Conservation (phyloP, 2,888 invertebrate species). For the Lasioglossum figueresi region DNA sequence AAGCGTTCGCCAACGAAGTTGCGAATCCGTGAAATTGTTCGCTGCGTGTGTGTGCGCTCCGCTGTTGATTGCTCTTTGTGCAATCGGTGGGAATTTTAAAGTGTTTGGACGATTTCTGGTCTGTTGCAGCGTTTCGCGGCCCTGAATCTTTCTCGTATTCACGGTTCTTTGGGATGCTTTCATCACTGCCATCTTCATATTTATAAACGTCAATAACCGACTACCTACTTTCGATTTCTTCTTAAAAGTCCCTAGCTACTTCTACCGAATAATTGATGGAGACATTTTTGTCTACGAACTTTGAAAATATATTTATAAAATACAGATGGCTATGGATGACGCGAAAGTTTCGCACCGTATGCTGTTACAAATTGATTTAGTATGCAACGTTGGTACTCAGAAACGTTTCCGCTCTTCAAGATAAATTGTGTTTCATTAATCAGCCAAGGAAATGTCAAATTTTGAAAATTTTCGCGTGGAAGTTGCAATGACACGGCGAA, state of each 20-base stretch:
- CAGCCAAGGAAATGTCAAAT: background rate
- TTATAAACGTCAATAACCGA: too few relatives aligned
- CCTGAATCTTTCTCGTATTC: background rate
- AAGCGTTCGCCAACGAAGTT: background rate
- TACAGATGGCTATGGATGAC: background rate
- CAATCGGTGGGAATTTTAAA: background rate
- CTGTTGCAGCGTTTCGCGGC: background rate
- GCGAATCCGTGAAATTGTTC: background rate
- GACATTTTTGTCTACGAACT: background rate
- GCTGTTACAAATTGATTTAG: background rate
- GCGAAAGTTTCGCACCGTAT: background rate
- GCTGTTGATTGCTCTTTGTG: conserved; percentile 1
- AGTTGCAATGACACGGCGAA: background rate
- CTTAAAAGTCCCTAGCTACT: background rate
- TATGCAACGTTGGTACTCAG: background rate
- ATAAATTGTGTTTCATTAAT: background rate
- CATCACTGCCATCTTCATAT: background rate
- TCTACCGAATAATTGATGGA: too few relatives aligned
- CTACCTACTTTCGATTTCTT: background rate
- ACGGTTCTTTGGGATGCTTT: background rate
- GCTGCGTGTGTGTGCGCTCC: background rate
- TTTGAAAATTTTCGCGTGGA: background rate
- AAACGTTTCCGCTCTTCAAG: background rate
- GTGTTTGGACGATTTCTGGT: background rate
- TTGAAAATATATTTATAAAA: background rate